Evolutionary conservation across 2,113 vertebrate genomes (phyloP), one percentile per base, ranked within the genome.

Genomic region (Piliocolobus tephrosceles): DNA sequence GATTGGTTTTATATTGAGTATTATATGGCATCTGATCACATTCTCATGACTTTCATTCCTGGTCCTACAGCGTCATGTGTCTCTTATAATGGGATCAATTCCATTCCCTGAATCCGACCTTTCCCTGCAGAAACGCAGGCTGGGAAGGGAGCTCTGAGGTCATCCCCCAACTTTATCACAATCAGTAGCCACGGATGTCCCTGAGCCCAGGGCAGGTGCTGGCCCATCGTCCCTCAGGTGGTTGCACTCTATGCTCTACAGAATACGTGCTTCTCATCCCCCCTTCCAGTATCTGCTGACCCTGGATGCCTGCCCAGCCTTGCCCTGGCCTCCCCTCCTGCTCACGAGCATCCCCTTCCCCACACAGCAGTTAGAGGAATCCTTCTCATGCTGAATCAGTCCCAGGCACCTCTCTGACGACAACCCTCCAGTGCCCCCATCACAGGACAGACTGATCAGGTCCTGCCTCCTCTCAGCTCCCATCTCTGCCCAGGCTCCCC

Each of bases 191-290:
- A 14, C 8, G 4, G 20, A 12, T 4, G 9, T 61, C 68, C 35
- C 88, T 13, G 79, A 85, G 25, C 70, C 57, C 22, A 8, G 0
- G 0, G 52, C 70, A 27, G 38, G 52, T 13, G 13, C 30, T 3
- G 2, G 50, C 27, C 84, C n/a, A 0, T 22, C 0, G 0, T 40
- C 57, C 76, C 25, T 18, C 27, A 14, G 80, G 8, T 3, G 35
- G 38, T 6, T 0, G 58, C 78, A 3, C 75, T 18, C 78, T 30
- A 17, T 47, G 8, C 20, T 43, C 2, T 43, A 40, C 52, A 58
- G 57, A 70, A 17, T 35, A 6, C 0, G 0, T 2, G 17, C 35
- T 25, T 50, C 85, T 45, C 30, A 2, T 55, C 14, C 23, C 35
- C 1, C 23, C 45, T 43, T 35, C 70, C 50, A 18, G 78, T 47